Evolutionary conservation across 2,113 vertebrate species (phyloP), one percentile per base, ranked within the genome.

Genomic region (Poeciliopsis retropinna): DNA sequence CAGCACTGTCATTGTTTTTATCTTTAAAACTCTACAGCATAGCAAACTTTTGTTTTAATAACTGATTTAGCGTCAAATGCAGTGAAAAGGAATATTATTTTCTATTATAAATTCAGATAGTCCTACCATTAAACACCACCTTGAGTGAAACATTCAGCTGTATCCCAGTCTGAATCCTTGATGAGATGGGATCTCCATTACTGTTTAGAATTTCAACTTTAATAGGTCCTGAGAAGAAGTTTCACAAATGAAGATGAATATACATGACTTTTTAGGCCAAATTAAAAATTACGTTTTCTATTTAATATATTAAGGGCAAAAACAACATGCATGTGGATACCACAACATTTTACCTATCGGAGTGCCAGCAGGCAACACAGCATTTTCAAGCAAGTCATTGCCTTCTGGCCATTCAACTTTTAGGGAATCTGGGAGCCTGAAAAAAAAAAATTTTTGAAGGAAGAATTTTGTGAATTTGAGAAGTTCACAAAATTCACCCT

Each of bases 201-300:
- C 95, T 97, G 89, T 97, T 98, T 28, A 97, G 32, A 82, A 99
- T 97, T 87, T 96, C 92, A 76, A 99, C 94, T 74, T 92, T 86
- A 75, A 99, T 83, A 0, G 95, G 94, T 70, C 98, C 98, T 99
- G 14, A 71, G 85, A 83, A 25, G 0, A 82, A 39, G n/a, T 22
- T 69, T 28, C 29, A 68, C 9, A 73, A n/a, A 64, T 44, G 41
- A 44, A 44, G 41, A 29, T 61, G 27, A 77, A 44, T 2, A 0
- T 44, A 44, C 41, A 17, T 44, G 39, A 41, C 7, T 11, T 12
- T 41, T 41, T 41, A 15, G 11, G 14, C 1, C 2, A 14, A 5
- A 44, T 44, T 13, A 51, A 51, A 51, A 51, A 51, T 17, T 17
- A 19, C 1, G 22, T 51, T 51, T 51, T 51, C 14, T 51, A 5